Conservation (phyloP, 2,797 vertebrate genomes). For the Takifugu rubripes region DNA sequence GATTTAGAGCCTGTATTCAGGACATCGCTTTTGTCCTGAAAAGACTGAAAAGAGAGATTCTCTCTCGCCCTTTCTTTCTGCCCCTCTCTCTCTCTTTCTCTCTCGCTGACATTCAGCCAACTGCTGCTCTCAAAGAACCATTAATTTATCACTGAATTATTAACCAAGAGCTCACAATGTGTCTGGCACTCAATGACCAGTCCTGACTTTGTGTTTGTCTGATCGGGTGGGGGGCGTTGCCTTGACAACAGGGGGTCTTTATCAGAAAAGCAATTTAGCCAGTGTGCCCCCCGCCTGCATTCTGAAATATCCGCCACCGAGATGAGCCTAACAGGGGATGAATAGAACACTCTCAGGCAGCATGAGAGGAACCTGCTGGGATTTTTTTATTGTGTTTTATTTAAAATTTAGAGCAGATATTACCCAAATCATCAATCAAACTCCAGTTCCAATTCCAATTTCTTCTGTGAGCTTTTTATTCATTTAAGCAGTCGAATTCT, state of each 20-base stretch:
- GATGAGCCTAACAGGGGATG: slow-evolving; percentile 39
- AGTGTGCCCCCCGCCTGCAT: slow-evolving; percentile 28
- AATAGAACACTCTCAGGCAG: slow-evolving; percentile 39
- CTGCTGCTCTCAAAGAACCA: slow-evolving; percentile 71
- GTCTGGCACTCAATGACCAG: slow-evolving; percentile 67
- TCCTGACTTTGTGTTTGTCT: slow-evolving; percentile 49
- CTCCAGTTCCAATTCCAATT: no score
- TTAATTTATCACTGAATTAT: slow-evolving; percentile 79
- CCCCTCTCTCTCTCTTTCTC: slow-evolving; percentile 4
- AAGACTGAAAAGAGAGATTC: slow-evolving; percentile 36
- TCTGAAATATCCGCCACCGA: slow-evolving; percentile 23
- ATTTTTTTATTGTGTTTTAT: slow-evolving; percentile 17
- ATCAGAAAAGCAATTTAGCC: slow-evolving; percentile 63
- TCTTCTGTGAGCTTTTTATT: no score
- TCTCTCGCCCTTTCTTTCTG: slow-evolving; percentile 18
- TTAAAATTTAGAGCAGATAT: not conserved
- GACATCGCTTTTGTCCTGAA: slow-evolving; percentile 65
- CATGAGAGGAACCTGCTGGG: slow-evolving; percentile 6
- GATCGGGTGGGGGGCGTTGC: slow-evolving; percentile 40
- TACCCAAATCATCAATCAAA: no score
- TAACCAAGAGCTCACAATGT: slow-evolving; percentile 69
- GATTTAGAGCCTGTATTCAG: slow-evolving; percentile 71
- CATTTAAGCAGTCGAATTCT: no score
- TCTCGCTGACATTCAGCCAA: slow-evolving; percentile 70
- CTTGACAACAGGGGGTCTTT: slow-evolving; percentile 58